Evolutionary conservation across 2,113 vertebrate species (phyloP), one percentile per base, ranked within the genome.

Genomic region (Gallinago media): DNA sequence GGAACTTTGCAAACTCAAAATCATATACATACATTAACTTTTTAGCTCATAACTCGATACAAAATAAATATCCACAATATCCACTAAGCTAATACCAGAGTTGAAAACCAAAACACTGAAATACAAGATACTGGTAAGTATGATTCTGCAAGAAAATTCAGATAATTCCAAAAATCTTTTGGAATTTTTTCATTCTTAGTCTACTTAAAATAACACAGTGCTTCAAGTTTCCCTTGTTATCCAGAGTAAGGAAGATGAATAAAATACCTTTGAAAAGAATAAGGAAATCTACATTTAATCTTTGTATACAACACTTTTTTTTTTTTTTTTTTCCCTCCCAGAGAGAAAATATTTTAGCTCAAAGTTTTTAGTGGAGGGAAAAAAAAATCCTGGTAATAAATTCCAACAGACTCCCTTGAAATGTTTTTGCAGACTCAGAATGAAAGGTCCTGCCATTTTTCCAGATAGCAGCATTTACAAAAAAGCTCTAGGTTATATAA

Each of bases 401-500:
- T 5, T 29, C 6, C 6, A 44, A n/a, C 1, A 34, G 10, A 9
- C 20, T 56, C 31, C 14, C 34, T 67, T 72, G 38, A 72, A 63
- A 56, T 10, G 11, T 2, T 85, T 72, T 23, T 8, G 40, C 21
- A 76, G 49, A 34, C 31, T n/a, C 8, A 31, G 31, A 91, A 52
- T 6, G 19, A 75, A 75, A 79, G 21, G 8, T 29, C 8, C 1
- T 36, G 12, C 5, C 22, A 23, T 5, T 23, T 36, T 23, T 12
- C 38, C 18, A 2, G 0, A 22, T 0, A 59, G 20, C 32, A 46
- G 34, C 42, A 32, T 32, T 65, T 31, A 46, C 0, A 1, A 52
- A 82, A 74, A 67, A 71, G 8, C 4, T 38, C 6, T 6, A 66
- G 27, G 36, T 12, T 34, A 26, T 25, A 26, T 5, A 44, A 61